Evolutionary conservation across 1,140 invertebrate species (phyloP).

Genomic region (Diploscapter pachys): DNA sequence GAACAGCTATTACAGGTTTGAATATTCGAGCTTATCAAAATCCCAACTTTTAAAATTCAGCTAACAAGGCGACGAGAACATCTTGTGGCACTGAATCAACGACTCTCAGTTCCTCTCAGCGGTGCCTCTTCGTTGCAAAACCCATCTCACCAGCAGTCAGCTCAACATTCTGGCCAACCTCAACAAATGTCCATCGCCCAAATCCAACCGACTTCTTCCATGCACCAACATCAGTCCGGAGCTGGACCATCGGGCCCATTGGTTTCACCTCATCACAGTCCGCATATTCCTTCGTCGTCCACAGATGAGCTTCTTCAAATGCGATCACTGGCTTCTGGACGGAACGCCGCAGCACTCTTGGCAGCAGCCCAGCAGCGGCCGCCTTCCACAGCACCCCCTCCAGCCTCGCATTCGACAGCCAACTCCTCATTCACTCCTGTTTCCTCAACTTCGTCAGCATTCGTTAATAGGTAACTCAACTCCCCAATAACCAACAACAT

Average conservation of each 20-base stretch:
- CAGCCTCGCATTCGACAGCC: too few relatives aligned
- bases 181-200: neutral
- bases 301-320: slow-evolving; percentile 4
- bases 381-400: too few relatives aligned
- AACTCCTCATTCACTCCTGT: too few relatives aligned
- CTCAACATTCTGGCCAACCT: slow-evolving; percentile 2
- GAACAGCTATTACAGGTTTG: slow-evolving; percentile 70
- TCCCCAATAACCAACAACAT: too few relatives aligned
- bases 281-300: neutral
- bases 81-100: slow-evolving; percentile 85
- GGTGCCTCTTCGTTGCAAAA: neutral
- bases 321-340: neutral
- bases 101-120: slow-evolving; percentile 63
- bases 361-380: too few relatives aligned
- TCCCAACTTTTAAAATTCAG: slow-evolving; percentile 61
- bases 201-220: slow-evolving; percentile 2
- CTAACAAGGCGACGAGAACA: slow-evolving; percentile 83
- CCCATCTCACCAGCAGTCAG: too few relatives aligned
- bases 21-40: too few relatives aligned
- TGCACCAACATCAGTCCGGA: neutral
- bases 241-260: neutral
- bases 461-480: too few relatives aligned
- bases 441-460: too few relatives aligned
- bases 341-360: too few relatives aligned
- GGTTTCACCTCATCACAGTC: slow-evolving; percentile 4